Evolutionary conservation across 2,113 vertebrate species (phyloP).

Genomic region (Ptilonorhynchus violaceus): DNA sequence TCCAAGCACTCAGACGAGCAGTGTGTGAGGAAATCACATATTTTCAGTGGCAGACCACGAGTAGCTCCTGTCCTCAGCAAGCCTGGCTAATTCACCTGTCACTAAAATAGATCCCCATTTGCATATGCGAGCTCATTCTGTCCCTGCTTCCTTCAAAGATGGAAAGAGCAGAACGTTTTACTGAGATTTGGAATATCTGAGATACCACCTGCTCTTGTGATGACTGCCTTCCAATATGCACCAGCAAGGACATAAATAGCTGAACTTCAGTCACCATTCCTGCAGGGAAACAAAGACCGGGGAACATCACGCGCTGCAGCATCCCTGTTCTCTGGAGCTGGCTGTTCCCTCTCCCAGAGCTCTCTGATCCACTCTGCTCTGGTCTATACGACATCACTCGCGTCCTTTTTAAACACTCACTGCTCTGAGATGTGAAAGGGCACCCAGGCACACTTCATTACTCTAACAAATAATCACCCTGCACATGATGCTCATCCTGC

Average conservation of each 20-base stretch:
- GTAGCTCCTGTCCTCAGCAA: not conserved
- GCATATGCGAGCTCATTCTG: not conserved
- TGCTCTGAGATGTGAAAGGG: not conserved
- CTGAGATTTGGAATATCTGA: not conserved
- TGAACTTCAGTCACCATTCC: not conserved
- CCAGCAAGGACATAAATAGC: not conserved
- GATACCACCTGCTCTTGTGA: not conserved
- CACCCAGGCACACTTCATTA: not conserved
- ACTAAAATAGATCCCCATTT: not conserved
- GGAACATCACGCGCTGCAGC: fast-evolving
- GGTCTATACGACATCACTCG: fast-evolving
- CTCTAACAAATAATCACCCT: not conserved
- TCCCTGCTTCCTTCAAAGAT: not conserved
- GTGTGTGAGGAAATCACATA: not conserved
- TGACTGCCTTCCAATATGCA: not conserved
- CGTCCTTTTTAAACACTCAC: not conserved
- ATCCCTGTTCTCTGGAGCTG: not conserved
- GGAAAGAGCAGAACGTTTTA: not conserved
- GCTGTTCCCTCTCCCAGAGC: not conserved
- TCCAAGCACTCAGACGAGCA: not conserved
- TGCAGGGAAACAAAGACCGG: not conserved
- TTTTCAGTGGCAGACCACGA: not conserved
- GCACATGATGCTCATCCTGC: fast-evolving
- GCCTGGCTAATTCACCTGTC: not conserved
- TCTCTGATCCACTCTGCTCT: not conserved